phyloP scores from a whole-genome alignment of 2,113 vertebrate genomes.

The Salminus brasiliensis region DNA sequence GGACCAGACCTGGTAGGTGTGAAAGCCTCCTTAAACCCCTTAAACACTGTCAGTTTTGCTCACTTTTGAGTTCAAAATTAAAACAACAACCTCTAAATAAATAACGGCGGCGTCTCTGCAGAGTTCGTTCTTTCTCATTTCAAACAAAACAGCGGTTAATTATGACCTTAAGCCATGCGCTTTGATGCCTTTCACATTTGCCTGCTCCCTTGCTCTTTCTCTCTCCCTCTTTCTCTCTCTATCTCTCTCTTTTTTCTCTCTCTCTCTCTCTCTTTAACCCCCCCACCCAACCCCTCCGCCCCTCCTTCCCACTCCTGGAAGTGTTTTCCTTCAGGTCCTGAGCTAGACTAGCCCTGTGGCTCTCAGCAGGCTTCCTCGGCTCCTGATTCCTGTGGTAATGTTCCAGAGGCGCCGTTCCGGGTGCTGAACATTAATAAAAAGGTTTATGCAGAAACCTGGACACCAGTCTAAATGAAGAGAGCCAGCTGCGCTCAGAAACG shows the following conservation, averaged over 20 bases:
- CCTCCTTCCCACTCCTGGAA: conserved; percentile 60
- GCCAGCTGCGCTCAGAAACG: background rate
- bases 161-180: conserved; percentile 75
- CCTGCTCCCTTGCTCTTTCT: conserved; percentile 35
- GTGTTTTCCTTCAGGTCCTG: conserved; percentile 70
- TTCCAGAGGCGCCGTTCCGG: conserved; percentile 38
- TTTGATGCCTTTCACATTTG: conserved; percentile 75
- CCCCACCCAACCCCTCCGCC: too few relatives aligned
- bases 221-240: conserved; percentile 67
- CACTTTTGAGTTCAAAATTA: conserved; percentile 48
- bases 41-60: background rate
- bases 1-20: too few relatives aligned
- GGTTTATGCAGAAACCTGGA: background rate
- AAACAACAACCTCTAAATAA: conserved; percentile 67
- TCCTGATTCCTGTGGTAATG: conserved; percentile 32
- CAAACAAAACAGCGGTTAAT: conserved; percentile 72
- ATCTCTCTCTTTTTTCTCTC: background rate
- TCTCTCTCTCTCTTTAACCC: too few relatives aligned
- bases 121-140: conserved; percentile 68
- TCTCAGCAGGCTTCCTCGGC: conserved; percentile 62
- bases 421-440: conserved; percentile 13
- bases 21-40: too few relatives aligned
- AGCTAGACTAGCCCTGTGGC: conserved; percentile 70
- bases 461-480: background rate
- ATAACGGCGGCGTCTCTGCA: conserved; percentile 64